Conservation (phyloP, 2,888 invertebrate species). For the Oscheius sp. region DNA sequence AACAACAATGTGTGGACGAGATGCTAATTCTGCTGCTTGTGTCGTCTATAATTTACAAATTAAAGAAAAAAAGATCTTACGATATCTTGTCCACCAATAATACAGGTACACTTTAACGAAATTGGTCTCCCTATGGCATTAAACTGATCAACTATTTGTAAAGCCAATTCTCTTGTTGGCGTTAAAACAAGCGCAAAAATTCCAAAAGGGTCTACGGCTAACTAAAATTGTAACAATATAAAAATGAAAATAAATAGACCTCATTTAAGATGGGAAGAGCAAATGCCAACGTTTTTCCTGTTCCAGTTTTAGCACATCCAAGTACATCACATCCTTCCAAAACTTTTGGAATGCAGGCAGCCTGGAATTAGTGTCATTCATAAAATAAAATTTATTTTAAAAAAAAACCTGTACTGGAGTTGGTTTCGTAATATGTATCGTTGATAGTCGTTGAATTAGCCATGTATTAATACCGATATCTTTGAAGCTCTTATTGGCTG, state of each 20-base stretch:
- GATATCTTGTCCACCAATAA: conserved; percentile 79
- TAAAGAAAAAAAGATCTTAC: conserved; percentile 25
- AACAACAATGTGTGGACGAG: conserved; percentile 90
- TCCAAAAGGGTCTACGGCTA: conserved; percentile 93
- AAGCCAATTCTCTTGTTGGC: conserved; percentile 78
- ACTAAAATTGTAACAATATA: conserved; percentile 37
- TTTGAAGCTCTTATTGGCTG: conserved; percentile 40
- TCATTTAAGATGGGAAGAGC: conserved; percentile 74
- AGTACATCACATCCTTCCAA: conserved; percentile 81
- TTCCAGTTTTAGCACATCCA: conserved; percentile 95
- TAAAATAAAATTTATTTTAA: background rate
- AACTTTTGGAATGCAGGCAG: conserved; percentile 68
- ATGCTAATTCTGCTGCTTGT: conserved; percentile 84
- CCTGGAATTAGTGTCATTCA: conserved; percentile 43
- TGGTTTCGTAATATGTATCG: conserved; percentile 55
- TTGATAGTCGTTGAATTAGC: conserved; percentile 61
- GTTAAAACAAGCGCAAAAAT: conserved; percentile 93
- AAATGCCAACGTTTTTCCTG: conserved; percentile 97
- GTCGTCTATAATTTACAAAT: conserved; percentile 74
- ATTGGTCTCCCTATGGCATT: conserved; percentile 87
- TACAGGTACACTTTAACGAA: conserved; percentile 82
- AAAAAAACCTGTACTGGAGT: conserved; percentile 63
- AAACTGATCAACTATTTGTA: conserved; percentile 84
- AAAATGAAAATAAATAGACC: conserved; percentile 32
- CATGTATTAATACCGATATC: conserved; percentile 60